phyloP scores from a whole-genome alignment of 2,888 invertebrate species.

The Catocala nupta region DNA sequence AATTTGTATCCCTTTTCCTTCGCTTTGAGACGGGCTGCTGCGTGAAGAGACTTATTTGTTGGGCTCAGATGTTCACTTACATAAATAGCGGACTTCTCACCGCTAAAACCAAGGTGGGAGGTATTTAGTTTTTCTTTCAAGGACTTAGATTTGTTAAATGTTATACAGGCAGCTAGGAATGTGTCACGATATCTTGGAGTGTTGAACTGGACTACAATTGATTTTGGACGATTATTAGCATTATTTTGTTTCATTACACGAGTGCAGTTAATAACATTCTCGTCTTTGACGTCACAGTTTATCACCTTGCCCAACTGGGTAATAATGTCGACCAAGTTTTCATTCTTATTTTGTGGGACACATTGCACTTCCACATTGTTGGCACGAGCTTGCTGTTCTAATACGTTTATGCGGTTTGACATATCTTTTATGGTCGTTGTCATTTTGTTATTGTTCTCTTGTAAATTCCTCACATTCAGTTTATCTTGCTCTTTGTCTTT shows the following conservation, averaged over 20 bases:
- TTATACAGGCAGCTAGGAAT: constrained; percentile 8
- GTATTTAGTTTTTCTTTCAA: constrained; percentile 7
- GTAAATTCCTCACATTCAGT: not conserved
- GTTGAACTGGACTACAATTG: constrained; percentile 9
- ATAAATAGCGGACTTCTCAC: constrained; percentile 5
- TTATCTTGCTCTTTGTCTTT: not conserved
- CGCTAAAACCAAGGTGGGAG: constrained; percentile 3
- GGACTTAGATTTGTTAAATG: constrained; percentile 8
- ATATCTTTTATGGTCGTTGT: constrained; percentile 1
- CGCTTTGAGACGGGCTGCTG: not conserved
- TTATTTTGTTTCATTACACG: constrained; percentile 9
- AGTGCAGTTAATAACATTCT: constrained; percentile 1
- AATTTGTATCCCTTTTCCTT: constrained; percentile 8
- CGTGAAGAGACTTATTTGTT: constrained; percentile 11
- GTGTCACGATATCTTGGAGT: constrained; percentile 7
- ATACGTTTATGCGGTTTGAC: not conserved
- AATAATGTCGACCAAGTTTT: not conserved
- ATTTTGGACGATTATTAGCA: constrained; percentile 4
- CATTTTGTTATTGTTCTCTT: not conserved
- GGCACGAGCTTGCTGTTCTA: constrained; percentile 1
- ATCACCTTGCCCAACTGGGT: too few species aligned
- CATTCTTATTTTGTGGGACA: too few species aligned
- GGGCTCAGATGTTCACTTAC: constrained; percentile 12
- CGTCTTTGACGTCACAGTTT: too few species aligned
- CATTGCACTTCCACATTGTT: too few species aligned